Conservation (phyloP, 92 coral and sea anemone species). For the Actinernus sp. region DNA sequence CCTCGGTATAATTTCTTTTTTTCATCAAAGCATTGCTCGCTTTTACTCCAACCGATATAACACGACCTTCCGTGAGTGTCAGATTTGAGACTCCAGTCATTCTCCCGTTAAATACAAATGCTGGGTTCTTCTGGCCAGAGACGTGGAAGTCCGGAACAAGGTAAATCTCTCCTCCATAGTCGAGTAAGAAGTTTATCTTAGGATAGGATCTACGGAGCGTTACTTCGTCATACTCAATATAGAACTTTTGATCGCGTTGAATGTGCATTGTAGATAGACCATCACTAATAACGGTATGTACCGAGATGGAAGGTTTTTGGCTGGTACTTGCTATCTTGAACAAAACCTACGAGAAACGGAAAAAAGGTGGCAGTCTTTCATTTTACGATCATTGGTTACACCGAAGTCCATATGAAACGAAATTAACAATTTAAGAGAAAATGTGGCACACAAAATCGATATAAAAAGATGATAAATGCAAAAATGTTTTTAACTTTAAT, state of each 20-base stretch:
- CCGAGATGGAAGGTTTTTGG: conserved; percentile 26
- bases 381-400: too few species aligned
- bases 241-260: conserved; percentile 59
- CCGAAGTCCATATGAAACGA: too few species aligned
- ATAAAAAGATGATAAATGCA: too few species aligned
- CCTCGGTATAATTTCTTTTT: conserved; percentile 25
- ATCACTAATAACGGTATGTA: conserved; percentile 51
- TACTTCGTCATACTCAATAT: conserved; percentile 64
- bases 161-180: conserved; percentile 55
- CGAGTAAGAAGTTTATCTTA: conserved; percentile 48
- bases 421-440: too few species aligned
- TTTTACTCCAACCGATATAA: conserved; percentile 28
- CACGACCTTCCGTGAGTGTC: conserved; percentile 38
- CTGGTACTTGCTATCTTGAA: conserved; percentile 44
- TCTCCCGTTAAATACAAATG: conserved; percentile 53
- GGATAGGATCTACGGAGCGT: conserved; percentile 63
- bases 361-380: too few species aligned
- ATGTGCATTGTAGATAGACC: conserved; percentile 52
- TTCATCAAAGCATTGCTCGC: conserved; percentile 58
- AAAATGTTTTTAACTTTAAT: too few species aligned
- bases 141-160: conserved; percentile 65
- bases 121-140: conserved; percentile 48
- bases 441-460: too few species aligned
- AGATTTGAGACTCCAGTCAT: conserved; percentile 66
- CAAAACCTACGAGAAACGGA: conserved; percentile 30